Evolutionary conservation across 1,140 invertebrate genomes (phyloP), one percentile per base, ranked within the genome.

Genomic region (Augochlora pura): DNA sequence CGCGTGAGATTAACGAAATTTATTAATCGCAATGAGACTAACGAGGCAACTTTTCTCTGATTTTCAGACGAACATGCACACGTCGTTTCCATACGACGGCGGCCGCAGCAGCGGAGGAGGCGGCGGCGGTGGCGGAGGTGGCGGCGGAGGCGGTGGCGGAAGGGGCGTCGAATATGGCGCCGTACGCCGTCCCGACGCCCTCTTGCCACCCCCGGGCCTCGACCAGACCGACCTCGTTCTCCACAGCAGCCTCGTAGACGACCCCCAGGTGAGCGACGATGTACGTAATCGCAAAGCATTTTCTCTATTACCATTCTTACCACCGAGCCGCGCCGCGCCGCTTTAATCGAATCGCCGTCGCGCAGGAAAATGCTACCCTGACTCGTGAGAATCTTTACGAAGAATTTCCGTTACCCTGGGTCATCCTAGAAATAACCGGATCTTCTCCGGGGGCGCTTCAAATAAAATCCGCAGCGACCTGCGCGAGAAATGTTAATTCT

Each of bases 171-270:
- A 93, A 67, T 93, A 93, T 69, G 92, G 92, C 75, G 93, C 93
- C 39, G 93, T 95, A 10, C 91, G 95, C 3, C 92, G 95, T 69
- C 94, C 94, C 0, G 95, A 95, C 82, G 94, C 95, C 57, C 92
- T 95, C 16, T 91, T 95, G 49, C 94, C 95, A 81, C 91, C 92
- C 68, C 92, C 91, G 0, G 94, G 92, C 25, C 92, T 93, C 81
- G 93, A 93, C 80, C 92, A 93, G 83, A 93, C 92, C 49, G 92
- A 93, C 69, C 91, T 93, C 81, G 91, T 92, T 70, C 89, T 93
- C 39, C 92, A 93, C 89, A 92, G 91, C 68, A 93, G 91, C 85
- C 92, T 93, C 88, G 91, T 94, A 76, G 93, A 94, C 86, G 94
- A 94, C 88, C 91, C 93, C 84, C 91, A 94, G 93, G 86, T 93